A percentile compares a stretch with the other conserved stretches of the same genome.
Evolutionary conservation across 1,140 invertebrate genomes (phyloP).

Genomic region (Manduca sexta): DNA sequence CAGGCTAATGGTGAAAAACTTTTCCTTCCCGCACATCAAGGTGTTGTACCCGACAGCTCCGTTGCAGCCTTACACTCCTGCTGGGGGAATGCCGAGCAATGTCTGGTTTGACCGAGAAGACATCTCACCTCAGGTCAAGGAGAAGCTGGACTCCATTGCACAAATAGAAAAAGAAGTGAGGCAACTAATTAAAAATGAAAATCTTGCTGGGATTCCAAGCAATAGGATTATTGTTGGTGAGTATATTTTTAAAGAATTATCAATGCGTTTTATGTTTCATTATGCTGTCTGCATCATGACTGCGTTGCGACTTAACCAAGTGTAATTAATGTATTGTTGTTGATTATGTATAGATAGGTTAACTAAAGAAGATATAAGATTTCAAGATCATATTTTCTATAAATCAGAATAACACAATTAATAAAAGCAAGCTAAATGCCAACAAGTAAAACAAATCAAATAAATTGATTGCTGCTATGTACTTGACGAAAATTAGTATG

Average conservation of each 20-base stretch:
- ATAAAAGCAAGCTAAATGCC: too few relatives aligned
- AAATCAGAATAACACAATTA: too few relatives aligned
- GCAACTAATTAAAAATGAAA: constrained; percentile 77
- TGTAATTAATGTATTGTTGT: too few relatives aligned
- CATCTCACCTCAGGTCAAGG: constrained; percentile 75
- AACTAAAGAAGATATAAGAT: too few relatives aligned
- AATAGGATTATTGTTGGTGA: constrained; percentile 79
- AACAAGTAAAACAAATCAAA: too few relatives aligned
- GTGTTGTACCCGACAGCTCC: constrained; percentile 83
- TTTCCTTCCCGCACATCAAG: constrained; percentile 80
- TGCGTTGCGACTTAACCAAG: too few relatives aligned
- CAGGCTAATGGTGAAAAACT: constrained; percentile 73
- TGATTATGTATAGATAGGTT: too few relatives aligned
- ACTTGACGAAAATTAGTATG: too few relatives aligned
- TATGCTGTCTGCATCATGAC: too few relatives aligned
- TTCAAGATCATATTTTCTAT: too few relatives aligned
- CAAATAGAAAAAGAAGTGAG: constrained; percentile 74
- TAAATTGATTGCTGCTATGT: too few relatives aligned
- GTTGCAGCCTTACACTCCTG: constrained; percentile 77
- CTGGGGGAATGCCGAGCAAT: constrained; percentile 75
- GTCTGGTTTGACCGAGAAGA: constrained; percentile 82
- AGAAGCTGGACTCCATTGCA: constrained; percentile 76
- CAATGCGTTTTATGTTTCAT: too few relatives aligned
- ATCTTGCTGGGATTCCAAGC: constrained; percentile 75
- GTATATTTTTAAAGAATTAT: constrained; percentile 4